A percentile compares a stretch with the other conserved stretches of the same genome.
Conservation (phyloP, 2,797 vertebrate genomes). For the Sebastes nivosus region DNA sequence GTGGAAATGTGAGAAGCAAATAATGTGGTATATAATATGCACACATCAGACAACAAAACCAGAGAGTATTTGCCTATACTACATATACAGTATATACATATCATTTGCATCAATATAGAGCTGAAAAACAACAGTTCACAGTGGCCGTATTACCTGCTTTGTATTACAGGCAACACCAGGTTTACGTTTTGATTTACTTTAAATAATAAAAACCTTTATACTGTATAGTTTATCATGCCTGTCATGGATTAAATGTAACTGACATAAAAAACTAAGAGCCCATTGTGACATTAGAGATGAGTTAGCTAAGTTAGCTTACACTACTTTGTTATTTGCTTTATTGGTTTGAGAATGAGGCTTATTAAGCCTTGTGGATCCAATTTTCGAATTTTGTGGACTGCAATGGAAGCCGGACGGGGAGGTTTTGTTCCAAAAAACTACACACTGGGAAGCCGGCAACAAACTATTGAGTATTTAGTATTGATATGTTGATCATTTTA, state of each 20-base stretch:
- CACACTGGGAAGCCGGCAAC: not conserved
- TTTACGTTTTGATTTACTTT: not conserved
- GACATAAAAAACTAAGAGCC: not conserved
- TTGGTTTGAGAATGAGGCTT: not conserved
- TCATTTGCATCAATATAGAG: not conserved
- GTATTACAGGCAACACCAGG: not conserved
- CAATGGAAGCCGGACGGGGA: not conserved
- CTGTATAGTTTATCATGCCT: not conserved
- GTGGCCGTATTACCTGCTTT: not conserved
- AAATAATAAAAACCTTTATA: not conserved
- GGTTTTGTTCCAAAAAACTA: not conserved
- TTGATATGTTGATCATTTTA: not conserved
- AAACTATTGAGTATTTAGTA: not conserved
- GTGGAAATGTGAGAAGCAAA: conserved; percentile 6
- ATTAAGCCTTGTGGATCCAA: not conserved
- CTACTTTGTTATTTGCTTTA: not conserved
- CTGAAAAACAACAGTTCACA: not conserved
- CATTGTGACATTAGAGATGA: no score
- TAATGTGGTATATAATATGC: not conserved
- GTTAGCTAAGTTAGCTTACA: not conserved
- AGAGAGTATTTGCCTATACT: not conserved
- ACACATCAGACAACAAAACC: not conserved
- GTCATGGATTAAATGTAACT: not conserved
- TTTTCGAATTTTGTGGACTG: not conserved
- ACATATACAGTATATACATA: no score